Base-by-base conservation (phyloP, 1,140 invertebrate species). In the Drosophila setifemur region DNA sequence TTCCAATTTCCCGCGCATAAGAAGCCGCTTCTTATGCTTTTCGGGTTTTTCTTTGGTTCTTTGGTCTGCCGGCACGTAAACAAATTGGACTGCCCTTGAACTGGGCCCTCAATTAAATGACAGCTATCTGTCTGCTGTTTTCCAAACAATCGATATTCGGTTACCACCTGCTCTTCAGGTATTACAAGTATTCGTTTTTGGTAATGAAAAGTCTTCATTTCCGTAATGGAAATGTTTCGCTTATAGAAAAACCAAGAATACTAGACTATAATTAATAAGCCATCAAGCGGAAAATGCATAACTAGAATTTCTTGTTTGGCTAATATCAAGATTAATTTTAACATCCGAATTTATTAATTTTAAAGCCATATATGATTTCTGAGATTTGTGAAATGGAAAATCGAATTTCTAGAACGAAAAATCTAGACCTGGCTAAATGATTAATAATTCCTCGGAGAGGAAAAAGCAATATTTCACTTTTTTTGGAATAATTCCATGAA, bases 51-150 rank as follows among this genome's bases (percentile, higher is more conserved):
- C n/a, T n/a, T n/a, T n/a, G n/a, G n/a, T n/a, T n/a, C n/a, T n/a
- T n/a, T n/a, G n/a, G n/a, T n/a, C 6, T 44, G 21, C 47, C 7
- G 25, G 35, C 53, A 63, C 25, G 42, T 37, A 31, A 64, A 64
- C 57, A 61, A 44, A 58, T 33, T 61, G 19, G 16, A 18, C 0
- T 37, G 57, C 57, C 42, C 61, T 49, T 49, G 42, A 64, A 64
- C 14, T 37, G 31, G 8, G 19, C 28, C 11, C 28, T 9, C 26
- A 40, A 25, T 53, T 26, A 18, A 52, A 52, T 64, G 60, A 43
- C 47, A 33, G 35, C 28, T 23, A 12, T 21, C 29, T 45, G 63
- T 61, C 47, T 23, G 49, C n/a, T n/a, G 16, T 28, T 18, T 7
- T 37, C 26, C n/a, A 5, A 57, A 40, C 8, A 68, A 72, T 57